These are phyloP conservation scores for Sebastes paucispinis DNA, from an alignment of 2,797 vertebrate genomes.

Conservation along the genomic window DNA sequence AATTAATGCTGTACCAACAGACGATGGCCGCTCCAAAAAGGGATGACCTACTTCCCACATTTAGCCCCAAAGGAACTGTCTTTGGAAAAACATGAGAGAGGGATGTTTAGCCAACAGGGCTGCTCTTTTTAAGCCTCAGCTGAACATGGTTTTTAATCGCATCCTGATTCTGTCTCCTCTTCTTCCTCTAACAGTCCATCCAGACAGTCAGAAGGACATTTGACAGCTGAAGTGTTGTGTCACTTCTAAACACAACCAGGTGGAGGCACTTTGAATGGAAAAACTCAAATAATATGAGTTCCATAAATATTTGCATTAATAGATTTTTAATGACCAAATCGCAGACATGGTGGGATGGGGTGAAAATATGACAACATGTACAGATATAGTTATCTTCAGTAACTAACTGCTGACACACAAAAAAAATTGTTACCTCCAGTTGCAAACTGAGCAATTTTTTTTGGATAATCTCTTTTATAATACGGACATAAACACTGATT, in stretches of 20 bases:
- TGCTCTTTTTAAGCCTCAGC: slow-evolving; percentile 57
- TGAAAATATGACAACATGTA: not conserved
- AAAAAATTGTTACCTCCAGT: not conserved
- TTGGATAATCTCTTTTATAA: not conserved
- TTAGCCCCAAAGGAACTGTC: slow-evolving; percentile 75
- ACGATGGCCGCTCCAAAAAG: slow-evolving; percentile 78
- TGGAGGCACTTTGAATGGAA: not conserved
- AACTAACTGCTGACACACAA: not conserved
- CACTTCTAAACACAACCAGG: not conserved
- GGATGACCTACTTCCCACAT: slow-evolving; percentile 82
- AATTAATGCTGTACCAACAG: slow-evolving; percentile 81
- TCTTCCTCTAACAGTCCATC: slow-evolving; percentile 7
- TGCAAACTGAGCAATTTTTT: not conserved
- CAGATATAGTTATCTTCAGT: not conserved
- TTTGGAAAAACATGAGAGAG: slow-evolving; percentile 76
- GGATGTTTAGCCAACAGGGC: slow-evolving; percentile 72
- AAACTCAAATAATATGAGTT: not conserved
- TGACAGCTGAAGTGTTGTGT: not conserved
- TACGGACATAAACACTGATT: not conserved
- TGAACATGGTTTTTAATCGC: slow-evolving; percentile 66
- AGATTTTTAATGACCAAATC: not conserved
- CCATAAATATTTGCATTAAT: not conserved
- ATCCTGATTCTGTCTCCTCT: slow-evolving; percentile 43
- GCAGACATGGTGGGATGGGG: not conserved
- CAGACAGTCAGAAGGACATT: not conserved